These are phyloP conservation scores for Tetranychus truncatus DNA, from an alignment of 2,888 invertebrate species.

Conservation along the genomic window DNA sequence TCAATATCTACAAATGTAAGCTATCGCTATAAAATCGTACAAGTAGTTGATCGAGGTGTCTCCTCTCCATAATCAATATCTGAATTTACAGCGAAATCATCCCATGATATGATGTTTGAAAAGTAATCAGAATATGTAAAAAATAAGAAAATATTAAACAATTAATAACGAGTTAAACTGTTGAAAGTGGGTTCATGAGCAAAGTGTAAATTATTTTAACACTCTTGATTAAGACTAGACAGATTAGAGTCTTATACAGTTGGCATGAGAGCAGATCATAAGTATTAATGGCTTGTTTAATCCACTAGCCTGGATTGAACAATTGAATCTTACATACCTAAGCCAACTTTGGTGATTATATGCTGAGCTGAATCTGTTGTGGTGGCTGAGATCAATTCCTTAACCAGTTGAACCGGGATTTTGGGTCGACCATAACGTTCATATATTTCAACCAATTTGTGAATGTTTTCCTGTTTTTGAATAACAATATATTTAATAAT, in stretches of 20 bases:
- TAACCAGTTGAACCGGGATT: constrained; percentile 31
- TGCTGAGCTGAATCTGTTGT: constrained; percentile 26
- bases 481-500: not conserved
- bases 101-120: not conserved
- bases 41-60: not conserved
- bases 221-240: too few species aligned
- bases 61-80: not conserved
- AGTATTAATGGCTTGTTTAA: too few species aligned
- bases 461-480: constrained; percentile 30
- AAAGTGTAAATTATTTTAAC: not conserved
- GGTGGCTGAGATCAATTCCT: constrained; percentile 30
- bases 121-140: not conserved
- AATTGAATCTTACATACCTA: constrained; percentile 20
- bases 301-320: not conserved
- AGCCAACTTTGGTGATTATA: constrained; percentile 25
- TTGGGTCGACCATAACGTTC: constrained; percentile 31
- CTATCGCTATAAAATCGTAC: not conserved
- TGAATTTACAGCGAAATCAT: not conserved
- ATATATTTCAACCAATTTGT: constrained; percentile 31
- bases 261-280: too few species aligned
- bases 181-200: not conserved
- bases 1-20: not conserved
- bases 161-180: not conserved
- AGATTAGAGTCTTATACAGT: too few species aligned
- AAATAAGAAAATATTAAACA: not conserved